phyloP scores from a whole-genome alignment of 64 coral and sea anemone species.

The Montipora capricornis region DNA sequence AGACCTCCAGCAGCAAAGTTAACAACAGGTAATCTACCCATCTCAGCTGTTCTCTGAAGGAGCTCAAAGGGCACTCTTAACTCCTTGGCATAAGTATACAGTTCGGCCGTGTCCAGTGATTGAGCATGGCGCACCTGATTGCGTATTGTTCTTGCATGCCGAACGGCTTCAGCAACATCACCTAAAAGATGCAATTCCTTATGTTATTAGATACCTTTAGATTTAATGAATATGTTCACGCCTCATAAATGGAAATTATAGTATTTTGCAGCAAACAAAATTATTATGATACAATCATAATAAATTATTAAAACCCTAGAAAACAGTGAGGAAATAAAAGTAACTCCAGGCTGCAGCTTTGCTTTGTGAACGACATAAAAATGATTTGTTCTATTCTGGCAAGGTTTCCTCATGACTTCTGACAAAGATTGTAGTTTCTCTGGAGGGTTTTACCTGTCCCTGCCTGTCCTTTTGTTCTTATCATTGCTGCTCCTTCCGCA shows the following conservation, averaged over 20 bases:
- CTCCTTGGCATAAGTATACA: conserved; percentile 95
- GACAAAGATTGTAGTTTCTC: too few relatives aligned
- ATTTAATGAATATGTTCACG: not conserved
- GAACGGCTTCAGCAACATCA: conserved; percentile 99
- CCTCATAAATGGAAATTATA: not conserved
- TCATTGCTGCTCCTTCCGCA: conserved; percentile 97
- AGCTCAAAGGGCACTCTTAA: conserved; percentile 79
- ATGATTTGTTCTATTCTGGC: too few relatives aligned
- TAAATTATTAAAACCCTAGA: not conserved
- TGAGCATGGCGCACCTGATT: conserved; percentile 87
- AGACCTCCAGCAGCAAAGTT: conserved; percentile 99
- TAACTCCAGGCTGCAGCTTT: too few relatives aligned
- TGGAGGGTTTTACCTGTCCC: conserved; percentile 74
- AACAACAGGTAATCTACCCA: conserved; percentile 92
- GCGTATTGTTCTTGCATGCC: conserved; percentile 89
- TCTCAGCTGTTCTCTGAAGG: conserved; percentile 86
- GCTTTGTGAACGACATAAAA: too few relatives aligned
- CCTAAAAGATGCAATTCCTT: conserved; percentile 30
- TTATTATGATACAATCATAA: not conserved
- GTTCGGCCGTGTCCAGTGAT: conserved; percentile 86
- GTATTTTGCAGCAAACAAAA: not conserved
- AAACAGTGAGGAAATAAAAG: too few relatives aligned
- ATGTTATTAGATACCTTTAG: too few relatives aligned
- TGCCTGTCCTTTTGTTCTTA: conserved; percentile 94
- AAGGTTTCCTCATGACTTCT: too few relatives aligned